phyloP scores from a whole-genome alignment of 2,797 vertebrate species.

The Poeciliopsis paucimaculata region DNA sequence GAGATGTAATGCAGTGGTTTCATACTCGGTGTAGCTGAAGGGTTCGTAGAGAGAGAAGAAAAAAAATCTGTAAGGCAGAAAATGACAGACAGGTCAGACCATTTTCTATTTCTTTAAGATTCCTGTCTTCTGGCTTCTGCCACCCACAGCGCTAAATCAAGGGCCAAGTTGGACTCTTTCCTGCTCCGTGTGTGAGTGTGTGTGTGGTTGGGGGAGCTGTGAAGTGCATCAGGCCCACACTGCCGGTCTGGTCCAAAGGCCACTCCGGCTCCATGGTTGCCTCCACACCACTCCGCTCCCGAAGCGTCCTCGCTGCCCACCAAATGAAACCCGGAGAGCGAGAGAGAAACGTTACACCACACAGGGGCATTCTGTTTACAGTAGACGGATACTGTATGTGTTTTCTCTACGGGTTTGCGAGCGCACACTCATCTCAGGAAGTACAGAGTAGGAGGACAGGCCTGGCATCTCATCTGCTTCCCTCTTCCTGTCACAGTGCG shows the following conservation, averaged over 20 bases:
- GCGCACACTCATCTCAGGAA: conserved; percentile 58
- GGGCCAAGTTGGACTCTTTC: conserved; percentile 53
- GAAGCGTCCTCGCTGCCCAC: conserved; percentile 56
- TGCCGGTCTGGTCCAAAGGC: conserved; percentile 50
- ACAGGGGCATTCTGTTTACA: conserved; percentile 57
- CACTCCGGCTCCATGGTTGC: conserved; percentile 43
- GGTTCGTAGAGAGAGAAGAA: conserved; percentile 11
- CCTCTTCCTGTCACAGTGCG: conserved; percentile 64
- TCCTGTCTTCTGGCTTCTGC: conserved; percentile 51
- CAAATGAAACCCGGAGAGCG: conserved; percentile 40
- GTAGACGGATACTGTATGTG: conserved; percentile 38
- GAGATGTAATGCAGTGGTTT: conserved; percentile 26
- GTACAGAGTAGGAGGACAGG: conserved; percentile 73
- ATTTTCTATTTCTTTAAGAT: conserved; percentile 50
- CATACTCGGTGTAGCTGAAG: conserved; percentile 12
- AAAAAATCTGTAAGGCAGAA: conserved; percentile 29
- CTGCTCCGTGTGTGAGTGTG: conserved; percentile 8
- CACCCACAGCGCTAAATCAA: conserved; percentile 66
- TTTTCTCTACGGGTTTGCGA: conserved; percentile 17
- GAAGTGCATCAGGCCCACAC: conserved; percentile 55
- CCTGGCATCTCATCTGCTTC: conserved; percentile 51
- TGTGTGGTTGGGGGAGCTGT: conserved; percentile 16
- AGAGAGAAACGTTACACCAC: conserved; percentile 63
- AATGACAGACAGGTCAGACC: conserved; percentile 41
- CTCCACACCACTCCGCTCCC: conserved; percentile 59